Conservation (phyloP, 2,888 invertebrate genomes). For the Ditylenchus weischeri region DNA sequence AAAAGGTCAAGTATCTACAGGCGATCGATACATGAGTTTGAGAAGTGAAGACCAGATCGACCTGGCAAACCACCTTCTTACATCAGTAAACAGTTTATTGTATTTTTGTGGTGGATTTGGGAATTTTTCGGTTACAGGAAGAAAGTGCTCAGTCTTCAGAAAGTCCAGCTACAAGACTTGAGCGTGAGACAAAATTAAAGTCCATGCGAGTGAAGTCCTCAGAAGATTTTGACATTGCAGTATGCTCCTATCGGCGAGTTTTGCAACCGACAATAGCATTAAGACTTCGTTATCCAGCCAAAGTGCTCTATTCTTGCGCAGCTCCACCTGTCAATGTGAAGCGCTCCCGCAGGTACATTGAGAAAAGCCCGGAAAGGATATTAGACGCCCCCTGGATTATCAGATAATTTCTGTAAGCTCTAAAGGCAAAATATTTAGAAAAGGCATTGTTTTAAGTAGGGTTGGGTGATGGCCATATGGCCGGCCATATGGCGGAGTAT, state of each 20-base stretch:
- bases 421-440: background rate
- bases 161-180: constrained; percentile 64
- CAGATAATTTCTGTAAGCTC: constrained; percentile 82
- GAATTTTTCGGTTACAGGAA: constrained; percentile 5
- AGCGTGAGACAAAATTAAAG: constrained; percentile 58
- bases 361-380: constrained; percentile 85
- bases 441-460: no score
- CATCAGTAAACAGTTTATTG: constrained; percentile 9
- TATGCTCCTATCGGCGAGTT: constrained; percentile 21
- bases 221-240: constrained; percentile 13
- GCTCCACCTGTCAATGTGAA: constrained; percentile 38
- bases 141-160: constrained; percentile 1
- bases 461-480: no score
- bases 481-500: no score
- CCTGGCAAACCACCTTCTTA: constrained; percentile 79
- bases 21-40: constrained; percentile 80
- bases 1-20: constrained; percentile 46
- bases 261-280: constrained; percentile 17
- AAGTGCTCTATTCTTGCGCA: constrained; percentile 35
- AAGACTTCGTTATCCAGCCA: constrained; percentile 39
- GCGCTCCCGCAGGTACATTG: constrained; percentile 72
- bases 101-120: background rate
- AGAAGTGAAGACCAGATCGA: constrained; percentile 86
- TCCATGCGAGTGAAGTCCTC: constrained; percentile 38
- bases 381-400: constrained; percentile 96